Conservation (phyloP, 2,113 vertebrate genomes). For the Pangasianodon hypophthalmus region DNA sequence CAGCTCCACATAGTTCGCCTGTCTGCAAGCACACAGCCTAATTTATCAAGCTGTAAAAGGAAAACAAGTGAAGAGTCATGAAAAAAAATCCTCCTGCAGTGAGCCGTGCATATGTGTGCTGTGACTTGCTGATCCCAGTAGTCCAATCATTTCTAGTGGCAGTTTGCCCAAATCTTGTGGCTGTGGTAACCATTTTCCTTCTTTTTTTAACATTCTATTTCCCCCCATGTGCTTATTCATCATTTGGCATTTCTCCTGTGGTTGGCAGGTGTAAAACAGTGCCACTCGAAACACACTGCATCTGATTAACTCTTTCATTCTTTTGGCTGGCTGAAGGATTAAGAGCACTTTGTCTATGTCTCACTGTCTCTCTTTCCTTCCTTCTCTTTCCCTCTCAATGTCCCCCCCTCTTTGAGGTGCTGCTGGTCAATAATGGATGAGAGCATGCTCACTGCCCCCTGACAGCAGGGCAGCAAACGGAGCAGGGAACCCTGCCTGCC, state of each 20-base stretch:
- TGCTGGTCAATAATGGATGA: constrained; percentile 74
- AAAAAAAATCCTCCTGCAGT: constrained; percentile 24
- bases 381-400: not conserved
- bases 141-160: constrained; percentile 57
- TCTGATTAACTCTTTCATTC: constrained; percentile 32
- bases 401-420: constrained; percentile 49
- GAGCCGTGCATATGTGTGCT: constrained; percentile 19
- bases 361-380: not conserved
- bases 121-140: constrained; percentile 49
- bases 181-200: constrained; percentile 58
- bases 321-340: constrained; percentile 3
- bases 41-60: not conserved
- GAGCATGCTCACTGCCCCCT: constrained; percentile 71
- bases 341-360: not conserved
- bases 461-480: constrained; percentile 67
- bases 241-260: constrained; percentile 35
- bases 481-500: constrained; percentile 65
- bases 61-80: constrained; percentile 18
- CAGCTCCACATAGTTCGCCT: not conserved
- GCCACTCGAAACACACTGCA: constrained; percentile 31
- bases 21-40: not conserved
- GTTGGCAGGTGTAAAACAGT: constrained; percentile 33
- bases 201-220: constrained; percentile 46
- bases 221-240: constrained; percentile 60
- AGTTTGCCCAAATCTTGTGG: constrained; percentile 47